Evolutionary conservation across 2,888 invertebrate species (phyloP).

Genomic region (Cerastoderma edule): DNA sequence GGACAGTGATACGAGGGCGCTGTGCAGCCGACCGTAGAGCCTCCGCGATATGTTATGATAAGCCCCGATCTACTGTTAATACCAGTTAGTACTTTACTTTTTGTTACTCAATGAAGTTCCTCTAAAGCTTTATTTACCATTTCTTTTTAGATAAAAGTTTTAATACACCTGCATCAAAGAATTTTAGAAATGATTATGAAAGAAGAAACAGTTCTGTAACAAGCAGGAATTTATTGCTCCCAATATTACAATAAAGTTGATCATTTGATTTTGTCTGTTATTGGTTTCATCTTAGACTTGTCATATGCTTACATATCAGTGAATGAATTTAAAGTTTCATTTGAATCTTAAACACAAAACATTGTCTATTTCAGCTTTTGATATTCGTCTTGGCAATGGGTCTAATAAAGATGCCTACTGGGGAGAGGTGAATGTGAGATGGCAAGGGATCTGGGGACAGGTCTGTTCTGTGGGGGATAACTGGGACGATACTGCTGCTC

Average conservation of each 20-base stretch:
- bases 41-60: conserved; percentile 64
- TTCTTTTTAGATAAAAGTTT: too few relatives aligned
- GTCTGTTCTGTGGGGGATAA: conserved; percentile 67
- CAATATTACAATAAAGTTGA: too few relatives aligned
- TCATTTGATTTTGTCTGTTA: neutral
- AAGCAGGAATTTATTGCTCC: too few relatives aligned
- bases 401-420: conserved; percentile 47
- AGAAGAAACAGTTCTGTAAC: too few relatives aligned
- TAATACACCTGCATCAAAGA: too few relatives aligned
- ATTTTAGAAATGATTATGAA: too few relatives aligned
- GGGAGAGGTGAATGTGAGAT: conserved; percentile 68
- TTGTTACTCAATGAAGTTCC: too few relatives aligned
- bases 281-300: too few relatives aligned
- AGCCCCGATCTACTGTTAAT: conserved; percentile 34
- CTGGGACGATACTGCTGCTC: conserved; percentile 69
- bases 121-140: too few relatives aligned
- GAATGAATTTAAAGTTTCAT: too few relatives aligned
- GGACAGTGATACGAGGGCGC: conserved; percentile 30
- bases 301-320: too few relatives aligned
- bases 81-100: conserved; percentile 35
- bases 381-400: conserved; percentile 53
- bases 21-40: conserved; percentile 62
- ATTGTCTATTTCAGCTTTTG: conserved; percentile 58
- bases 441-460: conserved; percentile 67
- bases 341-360: too few relatives aligned